Conservation (phyloP, 2,888 invertebrate species). For the Bombyx huttoni region DNA sequence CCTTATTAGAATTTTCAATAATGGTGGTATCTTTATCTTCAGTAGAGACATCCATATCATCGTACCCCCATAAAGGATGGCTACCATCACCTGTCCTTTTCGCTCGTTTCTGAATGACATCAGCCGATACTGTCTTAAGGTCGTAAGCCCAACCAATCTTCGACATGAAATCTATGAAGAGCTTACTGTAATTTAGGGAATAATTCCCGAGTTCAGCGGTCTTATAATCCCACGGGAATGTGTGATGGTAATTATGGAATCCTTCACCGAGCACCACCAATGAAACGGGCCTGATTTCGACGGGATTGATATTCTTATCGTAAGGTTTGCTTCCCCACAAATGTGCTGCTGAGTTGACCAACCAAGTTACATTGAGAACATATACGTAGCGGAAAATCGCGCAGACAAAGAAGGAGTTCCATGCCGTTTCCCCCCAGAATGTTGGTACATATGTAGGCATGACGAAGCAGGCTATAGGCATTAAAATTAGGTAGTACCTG, state of each 20-base stretch:
- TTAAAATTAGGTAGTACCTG: conserved; percentile 81
- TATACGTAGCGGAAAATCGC: conserved; percentile 83
- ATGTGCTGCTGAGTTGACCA: conserved; percentile 92
- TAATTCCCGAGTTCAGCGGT: conserved; percentile 83
- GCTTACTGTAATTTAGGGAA: conserved; percentile 79
- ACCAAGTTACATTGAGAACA: conserved; percentile 88
- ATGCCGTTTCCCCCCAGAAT: conserved; percentile 81
- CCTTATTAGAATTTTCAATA: conserved; percentile 14
- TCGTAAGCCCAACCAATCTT: conserved; percentile 90
- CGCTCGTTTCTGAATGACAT: conserved; percentile 79
- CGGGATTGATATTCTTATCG: conserved; percentile 81
- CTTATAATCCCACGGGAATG: conserved; percentile 89
- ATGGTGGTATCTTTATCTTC: conserved; percentile 28
- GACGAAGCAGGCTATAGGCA: conserved; percentile 82
- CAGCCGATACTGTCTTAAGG: conserved; percentile 81
- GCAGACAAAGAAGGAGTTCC: conserved; percentile 77
- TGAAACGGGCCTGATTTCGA: conserved; percentile 78
- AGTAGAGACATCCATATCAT: conserved; percentile 63
- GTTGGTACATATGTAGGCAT: conserved; percentile 82
- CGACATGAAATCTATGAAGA: conserved; percentile 85
- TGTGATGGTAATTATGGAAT: conserved; percentile 91
- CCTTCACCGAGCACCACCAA: conserved; percentile 81
- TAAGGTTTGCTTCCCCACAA: conserved; percentile 81
- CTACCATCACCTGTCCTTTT: conserved; percentile 82
- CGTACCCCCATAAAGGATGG: conserved; percentile 83